Conservation (phyloP, 2,113 vertebrate genomes). For the Muntiacus reevesi region DNA sequence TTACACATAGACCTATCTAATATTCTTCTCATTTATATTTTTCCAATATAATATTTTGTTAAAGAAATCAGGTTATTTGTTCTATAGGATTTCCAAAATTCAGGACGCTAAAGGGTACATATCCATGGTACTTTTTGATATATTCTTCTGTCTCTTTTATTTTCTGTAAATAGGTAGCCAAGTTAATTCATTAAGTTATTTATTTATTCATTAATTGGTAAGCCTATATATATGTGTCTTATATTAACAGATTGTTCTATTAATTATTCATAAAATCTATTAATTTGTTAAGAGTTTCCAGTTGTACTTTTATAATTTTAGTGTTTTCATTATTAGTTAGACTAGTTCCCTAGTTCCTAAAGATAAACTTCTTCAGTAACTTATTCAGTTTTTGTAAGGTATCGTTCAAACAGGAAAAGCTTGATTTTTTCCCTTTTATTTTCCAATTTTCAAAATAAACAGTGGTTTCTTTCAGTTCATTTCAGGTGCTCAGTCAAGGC, state of each 20-base stretch:
- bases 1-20: not conserved
- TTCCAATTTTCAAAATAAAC: not conserved
- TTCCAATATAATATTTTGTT: not conserved
- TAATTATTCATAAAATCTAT: not conserved
- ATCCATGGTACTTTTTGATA: not conserved
- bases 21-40: not conserved
- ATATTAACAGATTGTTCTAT: not conserved
- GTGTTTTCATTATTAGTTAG: not conserved
- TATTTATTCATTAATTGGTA: not conserved
- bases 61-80: not conserved
- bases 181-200: not conserved
- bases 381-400: not conserved
- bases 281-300: not conserved
- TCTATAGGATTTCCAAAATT: not conserved
- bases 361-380: not conserved
- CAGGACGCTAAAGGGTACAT: not conserved
- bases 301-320: not conserved
- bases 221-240: not conserved
- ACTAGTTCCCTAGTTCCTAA: not conserved
- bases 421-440: not conserved
- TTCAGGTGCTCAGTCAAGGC: too few species aligned
- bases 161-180: not conserved
- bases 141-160: not conserved
- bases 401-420: not conserved
- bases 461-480: not conserved